Conservation (phyloP, 2,888 invertebrate genomes). For the Dryomyza anilis region DNA sequence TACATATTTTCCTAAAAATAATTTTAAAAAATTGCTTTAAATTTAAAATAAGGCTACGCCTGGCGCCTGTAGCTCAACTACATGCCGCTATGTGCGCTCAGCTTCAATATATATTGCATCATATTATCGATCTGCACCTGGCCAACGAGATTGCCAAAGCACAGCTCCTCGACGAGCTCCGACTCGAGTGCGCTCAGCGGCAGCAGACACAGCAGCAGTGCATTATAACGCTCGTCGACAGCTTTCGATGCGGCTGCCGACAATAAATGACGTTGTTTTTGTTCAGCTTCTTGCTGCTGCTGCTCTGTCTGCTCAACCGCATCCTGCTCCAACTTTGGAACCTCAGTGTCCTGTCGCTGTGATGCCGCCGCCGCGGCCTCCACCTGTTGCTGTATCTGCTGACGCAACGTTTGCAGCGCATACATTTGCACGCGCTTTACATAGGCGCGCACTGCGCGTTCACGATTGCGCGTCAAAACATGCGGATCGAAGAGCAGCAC, state of each 20-base stretch:
- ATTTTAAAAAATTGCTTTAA: no score
- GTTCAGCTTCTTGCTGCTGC: background rate
- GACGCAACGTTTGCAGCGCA: constrained; percentile 48
- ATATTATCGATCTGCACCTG: constrained; percentile 94
- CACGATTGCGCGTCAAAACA: constrained; percentile 56
- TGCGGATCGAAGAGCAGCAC: constrained; percentile 84
- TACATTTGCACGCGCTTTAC: constrained; percentile 53
- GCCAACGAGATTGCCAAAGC: constrained; percentile 89
- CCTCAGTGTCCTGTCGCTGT: background rate
- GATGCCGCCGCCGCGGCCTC: background rate
- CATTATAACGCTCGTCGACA: constrained; percentile 64
- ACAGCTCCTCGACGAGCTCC: constrained; percentile 83
- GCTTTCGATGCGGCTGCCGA: constrained; percentile 28
- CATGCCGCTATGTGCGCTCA: constrained; percentile 46
- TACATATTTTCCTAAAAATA: no score
- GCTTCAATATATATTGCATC: constrained; percentile 85
- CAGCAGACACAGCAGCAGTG: constrained; percentile 66
- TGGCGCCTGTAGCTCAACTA: background rate
- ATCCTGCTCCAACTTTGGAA: no score
- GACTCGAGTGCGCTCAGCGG: constrained; percentile 76
- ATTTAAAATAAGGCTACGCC: background rate
- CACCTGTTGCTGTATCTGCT: constrained; percentile 33
- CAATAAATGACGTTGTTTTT: no score
- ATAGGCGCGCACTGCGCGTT: constrained; percentile 47
- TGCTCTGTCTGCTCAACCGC: no score